These are phyloP conservation scores for Progne subis DNA, from an alignment of 2,113 vertebrate genomes.

Conservation along the genomic window DNA sequence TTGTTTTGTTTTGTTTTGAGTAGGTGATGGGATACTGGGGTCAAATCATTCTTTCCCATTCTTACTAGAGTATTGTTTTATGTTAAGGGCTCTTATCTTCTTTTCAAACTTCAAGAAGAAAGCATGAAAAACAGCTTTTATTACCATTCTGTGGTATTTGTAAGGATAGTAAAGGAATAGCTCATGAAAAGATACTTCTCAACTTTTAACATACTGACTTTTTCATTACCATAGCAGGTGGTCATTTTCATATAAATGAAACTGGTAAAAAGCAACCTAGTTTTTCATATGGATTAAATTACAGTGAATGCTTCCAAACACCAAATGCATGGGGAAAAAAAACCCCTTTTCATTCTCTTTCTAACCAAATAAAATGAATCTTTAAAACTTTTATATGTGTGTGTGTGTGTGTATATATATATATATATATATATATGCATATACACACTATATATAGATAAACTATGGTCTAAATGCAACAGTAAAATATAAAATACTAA, in stretches of 20 bases:
- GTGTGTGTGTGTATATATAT: not conserved
- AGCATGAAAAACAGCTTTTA: constrained; percentile 12
- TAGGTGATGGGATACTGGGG: not conserved
- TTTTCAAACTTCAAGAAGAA: constrained; percentile 12
- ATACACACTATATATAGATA: not conserved
- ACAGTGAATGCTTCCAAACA: constrained; percentile 32
- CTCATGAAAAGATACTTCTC: constrained; percentile 48
- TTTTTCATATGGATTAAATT: constrained; percentile 49
- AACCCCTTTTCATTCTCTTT: not conserved
- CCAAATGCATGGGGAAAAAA: not conserved
- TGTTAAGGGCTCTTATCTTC: not conserved
- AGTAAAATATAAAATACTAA: not conserved
- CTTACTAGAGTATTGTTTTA: not conserved
- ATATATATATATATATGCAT: not conserved
- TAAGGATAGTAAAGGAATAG: constrained; percentile 6
- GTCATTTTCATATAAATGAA: constrained; percentile 74
- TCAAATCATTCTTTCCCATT: not conserved
- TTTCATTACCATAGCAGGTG: constrained; percentile 55
- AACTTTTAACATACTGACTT: constrained; percentile 41
- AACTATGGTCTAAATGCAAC: not conserved
- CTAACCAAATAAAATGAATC: constrained; percentile 20
- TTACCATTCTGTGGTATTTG: constrained; percentile 2
- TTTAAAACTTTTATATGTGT: not conserved
- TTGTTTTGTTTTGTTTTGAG: constrained; percentile 7
- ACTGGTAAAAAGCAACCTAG: constrained; percentile 52